Evolutionary conservation across 2,797 vertebrate species (phyloP), one percentile per base, ranked within the genome.

Genomic region (Centroberyx gerrardi): DNA sequence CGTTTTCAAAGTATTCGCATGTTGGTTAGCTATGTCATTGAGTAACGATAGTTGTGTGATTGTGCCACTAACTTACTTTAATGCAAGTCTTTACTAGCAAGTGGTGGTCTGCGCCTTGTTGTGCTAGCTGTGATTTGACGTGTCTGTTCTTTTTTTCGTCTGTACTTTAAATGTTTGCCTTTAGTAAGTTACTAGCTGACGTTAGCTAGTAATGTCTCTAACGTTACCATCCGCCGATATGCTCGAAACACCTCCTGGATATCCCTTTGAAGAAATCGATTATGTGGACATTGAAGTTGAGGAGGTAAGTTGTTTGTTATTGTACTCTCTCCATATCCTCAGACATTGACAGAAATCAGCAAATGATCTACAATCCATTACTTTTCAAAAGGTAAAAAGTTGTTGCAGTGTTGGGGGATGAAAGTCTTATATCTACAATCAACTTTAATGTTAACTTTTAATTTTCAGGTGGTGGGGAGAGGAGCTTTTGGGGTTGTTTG

Each of bases 401-500:
- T 10, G 38, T 12, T 10, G 38, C 8, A 40, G 9, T 40, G 6
- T 40, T 12, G 3, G 9, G 12, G 7, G 10, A 40, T 40, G 38
- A 40, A 12, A 10, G 42, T 3, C 42, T 13, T 44, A 44, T 44
- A 44, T 13, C 3, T 15, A 44, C 3, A 4, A 44, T 12, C 42
- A 14, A 4, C 13, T 44, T 14, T 44, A 14, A 44, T 44, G 42
- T 44, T 14, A 44, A 14, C 42, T 1, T 82, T 22, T 82, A 82
- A 28, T 70, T 72, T 85, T 62, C 85, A 99, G 98, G 97, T 99
- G 92, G 98, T 99, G 89, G 98, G 98, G 84, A 97, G 98, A 96
- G 98, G 98, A 90, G 98, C 98, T 10, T 99, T 99, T 88, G 98
- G 98, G 70, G 97, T 99, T 56, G 98, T 99, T 78, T 99, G 98